phyloP scores from a whole-genome alignment of 2,888 invertebrate species.

The Spisula subtruncata region DNA sequence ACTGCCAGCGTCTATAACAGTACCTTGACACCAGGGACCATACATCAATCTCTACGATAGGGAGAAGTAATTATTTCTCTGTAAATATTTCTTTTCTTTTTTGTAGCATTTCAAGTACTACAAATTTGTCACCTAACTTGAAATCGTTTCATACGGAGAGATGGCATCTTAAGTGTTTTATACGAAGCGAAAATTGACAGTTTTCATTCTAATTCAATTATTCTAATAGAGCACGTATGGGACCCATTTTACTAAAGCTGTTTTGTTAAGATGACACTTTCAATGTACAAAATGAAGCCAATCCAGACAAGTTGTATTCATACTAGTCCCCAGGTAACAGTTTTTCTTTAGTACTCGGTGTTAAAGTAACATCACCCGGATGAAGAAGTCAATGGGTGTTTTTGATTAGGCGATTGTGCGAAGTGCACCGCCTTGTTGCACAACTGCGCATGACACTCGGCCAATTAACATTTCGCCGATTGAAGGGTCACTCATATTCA shows the following conservation, averaged over 20 bases:
- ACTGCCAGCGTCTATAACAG: too few relatives aligned
- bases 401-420: conserved; percentile 55
- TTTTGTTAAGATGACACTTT: conserved; percentile 52
- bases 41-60: too few relatives aligned
- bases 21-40: too few relatives aligned
- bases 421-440: conserved; percentile 61
- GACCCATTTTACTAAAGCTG: neutral
- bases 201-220: conserved; percentile 53
- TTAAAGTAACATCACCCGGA: conserved; percentile 33
- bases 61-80: neutral
- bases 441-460: conserved; percentile 69
- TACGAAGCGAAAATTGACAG: conserved; percentile 39
- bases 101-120: neutral
- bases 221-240: conserved; percentile 35
- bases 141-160: conserved; percentile 21
- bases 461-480: conserved; percentile 68
- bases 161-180: conserved; percentile 28
- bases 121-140: neutral
- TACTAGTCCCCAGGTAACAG: conserved; percentile 42
- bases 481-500: conserved; percentile 62
- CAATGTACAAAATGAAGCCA: conserved; percentile 55
- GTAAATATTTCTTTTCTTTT: neutral
- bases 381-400: conserved; percentile 49
- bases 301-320: conserved; percentile 12
- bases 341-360: conserved; percentile 28